Evolutionary conservation across 2,113 vertebrate genomes (phyloP).

Genomic region (Carassius auratus): DNA sequence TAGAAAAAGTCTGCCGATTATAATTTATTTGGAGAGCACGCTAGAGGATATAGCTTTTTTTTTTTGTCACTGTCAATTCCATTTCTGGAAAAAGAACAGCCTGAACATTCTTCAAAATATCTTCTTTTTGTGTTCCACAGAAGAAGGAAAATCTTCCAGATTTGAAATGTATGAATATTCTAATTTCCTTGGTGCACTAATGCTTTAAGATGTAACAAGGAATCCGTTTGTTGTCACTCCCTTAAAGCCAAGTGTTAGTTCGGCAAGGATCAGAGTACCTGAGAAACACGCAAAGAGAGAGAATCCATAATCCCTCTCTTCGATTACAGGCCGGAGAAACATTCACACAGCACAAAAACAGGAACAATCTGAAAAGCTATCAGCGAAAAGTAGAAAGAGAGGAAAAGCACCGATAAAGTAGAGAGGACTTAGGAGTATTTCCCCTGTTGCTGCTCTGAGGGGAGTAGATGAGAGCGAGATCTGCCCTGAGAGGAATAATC

Average conservation of each 20-base stretch:
- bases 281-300: neutral
- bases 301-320: constrained; percentile 47
- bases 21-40: constrained; percentile 69
- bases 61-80: neutral
- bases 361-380: constrained; percentile 51
- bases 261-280: constrained; percentile 25
- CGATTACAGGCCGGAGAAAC: constrained; percentile 51
- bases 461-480: constrained; percentile 23
- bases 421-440: constrained; percentile 28
- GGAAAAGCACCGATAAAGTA: constrained; percentile 42
- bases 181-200: neutral
- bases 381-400: constrained; percentile 48
- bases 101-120: neutral
- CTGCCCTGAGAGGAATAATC: constrained; percentile 30
- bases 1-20: constrained; percentile 56
- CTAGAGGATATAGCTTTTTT: constrained; percentile 56
- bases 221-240: constrained; percentile 31
- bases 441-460: constrained; percentile 12
- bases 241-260: constrained; percentile 34
- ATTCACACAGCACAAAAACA: constrained; percentile 43
- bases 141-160: neutral
- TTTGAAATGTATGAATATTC: neutral
- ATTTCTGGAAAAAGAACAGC: too few species aligned
- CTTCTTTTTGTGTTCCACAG: neutral
- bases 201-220: constrained; percentile 30